Evolutionary conservation across 2,113 vertebrate species (phyloP).

Genomic region (Dipodomys stephensi): DNA sequence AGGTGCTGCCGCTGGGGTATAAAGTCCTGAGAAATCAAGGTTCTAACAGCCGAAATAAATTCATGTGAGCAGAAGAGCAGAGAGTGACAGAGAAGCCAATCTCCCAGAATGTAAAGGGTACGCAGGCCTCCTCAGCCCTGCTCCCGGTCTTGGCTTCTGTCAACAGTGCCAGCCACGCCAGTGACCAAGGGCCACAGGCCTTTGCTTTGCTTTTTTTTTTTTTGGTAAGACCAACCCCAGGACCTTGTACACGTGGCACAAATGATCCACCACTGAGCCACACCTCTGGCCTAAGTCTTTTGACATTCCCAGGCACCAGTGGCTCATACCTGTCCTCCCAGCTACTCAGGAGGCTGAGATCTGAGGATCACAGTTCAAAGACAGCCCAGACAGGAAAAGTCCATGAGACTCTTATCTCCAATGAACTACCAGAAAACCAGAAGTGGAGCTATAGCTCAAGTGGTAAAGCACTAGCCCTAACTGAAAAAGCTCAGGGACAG

Average conservation of each 20-base stretch:
- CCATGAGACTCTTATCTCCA: too few relatives aligned
- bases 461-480: too few relatives aligned
- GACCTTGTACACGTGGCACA: neutral
- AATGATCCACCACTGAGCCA: neutral
- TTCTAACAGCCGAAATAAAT: constrained; percentile 20
- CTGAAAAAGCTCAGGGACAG: too few relatives aligned
- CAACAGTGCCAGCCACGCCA: neutral
- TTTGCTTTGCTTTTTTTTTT: neutral
- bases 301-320: neutral
- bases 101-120: neutral
- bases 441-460: too few relatives aligned
- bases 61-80: neutral
- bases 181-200: too few relatives aligned
- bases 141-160: neutral
- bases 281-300: neutral
- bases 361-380: too few relatives aligned
- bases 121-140: neutral
- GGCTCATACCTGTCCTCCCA: too few relatives aligned
- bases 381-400: too few relatives aligned
- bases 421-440: too few relatives aligned
- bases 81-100: neutral
- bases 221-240: neutral
- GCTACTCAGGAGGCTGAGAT: too few relatives aligned
- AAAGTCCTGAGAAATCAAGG: constrained; percentile 52
- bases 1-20: neutral